Evolutionary conservation across 1,140 invertebrate genomes (phyloP), one percentile per base, ranked within the genome.

Genomic region (Lepidurus couesii): DNA sequence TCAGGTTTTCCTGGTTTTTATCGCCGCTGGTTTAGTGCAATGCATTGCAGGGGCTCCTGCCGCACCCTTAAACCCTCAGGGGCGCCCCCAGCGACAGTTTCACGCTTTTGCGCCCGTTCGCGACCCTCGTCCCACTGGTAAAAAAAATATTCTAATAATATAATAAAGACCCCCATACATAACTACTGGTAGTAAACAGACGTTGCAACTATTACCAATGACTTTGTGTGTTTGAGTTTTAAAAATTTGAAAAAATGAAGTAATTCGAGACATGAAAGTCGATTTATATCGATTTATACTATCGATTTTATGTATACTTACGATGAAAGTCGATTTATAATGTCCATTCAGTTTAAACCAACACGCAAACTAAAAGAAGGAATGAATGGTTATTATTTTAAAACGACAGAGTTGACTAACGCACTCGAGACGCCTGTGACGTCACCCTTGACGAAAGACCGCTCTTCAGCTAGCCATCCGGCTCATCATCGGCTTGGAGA

Each of bases 1-100:
- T n/a, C 53, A 65, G 53, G 53, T 65, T 65, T 65, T 65, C n/a
- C 53, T 65, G 16, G 53, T 65, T 16, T n/a, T 65, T 65, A 65
- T 65, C 53, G 53, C 13, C 16, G 53, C 53, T 11, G 16, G 16
- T 21, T 9, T 65, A 65, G 21, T 65, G 16, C 53, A 65, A 21
- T 65, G 53, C 16, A 65, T 65, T 65, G 53, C 6, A n/a, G 53
- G 53, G 21, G 53, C 53, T 65, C 53, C 53, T n/a, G 53, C 53
- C 53, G 34, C 34, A 34, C 34, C 34, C 34, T 4, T 34, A 4
- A 34, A 4, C 34, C 53, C 53, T 21, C 53, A 65, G 53, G 16
- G 16, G 13, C 53, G 53, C 53, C 53, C 16, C 0, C 53, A 65
- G 53, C 53, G 21, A 21, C 53, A 65, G 13, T 21, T 65, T 11